Conservation (phyloP, 1,140 invertebrate genomes). For the Heliconius melpomene region DNA sequence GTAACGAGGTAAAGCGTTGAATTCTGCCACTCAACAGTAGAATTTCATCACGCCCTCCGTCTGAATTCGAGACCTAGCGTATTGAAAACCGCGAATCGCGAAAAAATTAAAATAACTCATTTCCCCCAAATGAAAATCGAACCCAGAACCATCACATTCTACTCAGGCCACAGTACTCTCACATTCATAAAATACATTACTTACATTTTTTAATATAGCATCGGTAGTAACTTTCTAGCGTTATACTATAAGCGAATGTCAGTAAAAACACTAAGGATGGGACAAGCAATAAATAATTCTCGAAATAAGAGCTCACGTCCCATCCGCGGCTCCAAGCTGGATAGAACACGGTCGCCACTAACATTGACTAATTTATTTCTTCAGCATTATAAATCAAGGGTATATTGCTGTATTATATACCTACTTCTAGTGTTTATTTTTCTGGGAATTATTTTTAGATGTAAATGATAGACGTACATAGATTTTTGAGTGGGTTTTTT, state of each 20-base stretch:
- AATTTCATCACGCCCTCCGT: too few species aligned
- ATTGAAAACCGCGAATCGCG: too few species aligned
- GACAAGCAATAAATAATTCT: conserved; percentile 25
- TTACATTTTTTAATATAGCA: background rate
- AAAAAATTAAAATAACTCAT: too few species aligned
- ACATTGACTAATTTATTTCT: conserved; percentile 31
- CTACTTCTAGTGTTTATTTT: background rate
- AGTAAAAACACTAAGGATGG: background rate
- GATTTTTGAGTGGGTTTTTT: background rate
- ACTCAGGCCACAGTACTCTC: too few species aligned
- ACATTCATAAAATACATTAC: background rate
- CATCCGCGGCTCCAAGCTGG: conserved; percentile 8
- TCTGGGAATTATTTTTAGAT: conserved; percentile 1
- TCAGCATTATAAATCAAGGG: conserved; percentile 20
- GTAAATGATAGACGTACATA: too few species aligned
- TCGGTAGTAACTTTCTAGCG: background rate
- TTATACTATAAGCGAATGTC: background rate
- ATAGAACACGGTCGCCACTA: conserved; percentile 24
- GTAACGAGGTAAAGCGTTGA: too few species aligned
- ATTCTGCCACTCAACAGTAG: too few species aligned
- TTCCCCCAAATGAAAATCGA: too few species aligned
- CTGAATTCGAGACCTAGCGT: too few species aligned
- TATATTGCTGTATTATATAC: background rate
- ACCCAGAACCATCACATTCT: too few species aligned
- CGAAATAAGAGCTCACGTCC: conserved; percentile 23